Base-by-base conservation (phyloP, 2,113 vertebrate species). In the Aphyosemion australe region DNA sequence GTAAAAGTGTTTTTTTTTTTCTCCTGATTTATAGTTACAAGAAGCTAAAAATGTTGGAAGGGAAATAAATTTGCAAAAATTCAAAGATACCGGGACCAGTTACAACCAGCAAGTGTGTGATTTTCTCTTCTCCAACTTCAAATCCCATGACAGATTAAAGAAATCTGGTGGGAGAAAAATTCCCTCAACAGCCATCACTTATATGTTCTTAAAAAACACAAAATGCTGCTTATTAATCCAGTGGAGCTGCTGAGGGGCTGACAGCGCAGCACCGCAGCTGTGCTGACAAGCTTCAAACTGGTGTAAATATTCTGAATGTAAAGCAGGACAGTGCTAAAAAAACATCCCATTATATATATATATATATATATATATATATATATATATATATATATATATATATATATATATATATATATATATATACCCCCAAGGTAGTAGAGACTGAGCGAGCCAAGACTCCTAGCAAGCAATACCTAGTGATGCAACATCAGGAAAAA, bases 271-370 rank as follows among this genome's bases (percentile, higher is more conserved):
- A 32, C 34, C 19, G 12, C 61, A 47, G 12, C 20, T 1, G 15
- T 15, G 52, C 55, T 58, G 43, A 58, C 21, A 19, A 13, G 26
- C 16, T 16, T n/a, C 48, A 50, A 52, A 31, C 37, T 51, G 5
- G 0, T 21, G 45, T 47, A 32, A 58, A 61, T 58, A 55, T 47
- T 76, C 50, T 65, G n/a, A 32, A 65, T 59, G 2, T 49, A 58
- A 76, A 75, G 37, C 26, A 55, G 19, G 14, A 10, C 5, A 6
- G 32, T 4, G 21, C 53, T 52, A 50, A 39, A 59, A 69, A 79
- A 74, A 45, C 72, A 62, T 67, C 47, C 65, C 11, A 79, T 71
- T n/a, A 6, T 46, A 61, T 41, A 53, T 51, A 37, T 37, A 37
- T 37, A 37, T 37, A 37, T 37, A 37, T 37, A 37, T 37, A 37